Evolutionary conservation across 2,888 invertebrate species (phyloP).

Genomic region (Papilio elwesi): DNA sequence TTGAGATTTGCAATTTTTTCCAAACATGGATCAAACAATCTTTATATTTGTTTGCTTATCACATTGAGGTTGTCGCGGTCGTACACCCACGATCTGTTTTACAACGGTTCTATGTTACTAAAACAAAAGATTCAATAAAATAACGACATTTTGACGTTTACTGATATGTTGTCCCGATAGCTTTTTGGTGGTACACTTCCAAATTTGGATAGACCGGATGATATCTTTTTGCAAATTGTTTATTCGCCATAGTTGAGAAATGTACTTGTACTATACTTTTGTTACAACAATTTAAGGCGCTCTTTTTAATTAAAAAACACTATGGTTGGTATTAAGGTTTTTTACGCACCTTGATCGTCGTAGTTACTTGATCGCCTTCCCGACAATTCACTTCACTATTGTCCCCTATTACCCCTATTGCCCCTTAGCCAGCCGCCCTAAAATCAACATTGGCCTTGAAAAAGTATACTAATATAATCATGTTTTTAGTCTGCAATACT

Average conservation of each 20-base stretch:
- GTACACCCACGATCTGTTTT: constrained; percentile 1
- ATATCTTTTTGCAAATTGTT: not conserved
- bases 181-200: not conserved
- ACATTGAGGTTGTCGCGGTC: not conserved
- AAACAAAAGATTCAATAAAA: constrained; percentile 11
- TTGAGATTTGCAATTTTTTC: not conserved
- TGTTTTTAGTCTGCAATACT: no score
- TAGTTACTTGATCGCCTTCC: no score
- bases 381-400: no score
- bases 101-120: not conserved
- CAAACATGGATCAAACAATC: not conserved
- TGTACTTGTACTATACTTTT: not conserved
- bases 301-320: no score
- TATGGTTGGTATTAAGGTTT: no score
- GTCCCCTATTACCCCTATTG: no score
- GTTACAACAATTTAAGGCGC: no score
- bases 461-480: no score
- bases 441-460: no score
- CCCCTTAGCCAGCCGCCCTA: no score
- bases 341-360: no score
- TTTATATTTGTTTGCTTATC: constrained; percentile 16
- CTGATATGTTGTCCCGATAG: not conserved
- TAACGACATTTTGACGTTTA: not conserved
- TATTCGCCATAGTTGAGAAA: not conserved
- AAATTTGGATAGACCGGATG: not conserved